phyloP scores from a whole-genome alignment of 2,113 vertebrate species.

The Gnathonemus echidnorhynchus region DNA sequence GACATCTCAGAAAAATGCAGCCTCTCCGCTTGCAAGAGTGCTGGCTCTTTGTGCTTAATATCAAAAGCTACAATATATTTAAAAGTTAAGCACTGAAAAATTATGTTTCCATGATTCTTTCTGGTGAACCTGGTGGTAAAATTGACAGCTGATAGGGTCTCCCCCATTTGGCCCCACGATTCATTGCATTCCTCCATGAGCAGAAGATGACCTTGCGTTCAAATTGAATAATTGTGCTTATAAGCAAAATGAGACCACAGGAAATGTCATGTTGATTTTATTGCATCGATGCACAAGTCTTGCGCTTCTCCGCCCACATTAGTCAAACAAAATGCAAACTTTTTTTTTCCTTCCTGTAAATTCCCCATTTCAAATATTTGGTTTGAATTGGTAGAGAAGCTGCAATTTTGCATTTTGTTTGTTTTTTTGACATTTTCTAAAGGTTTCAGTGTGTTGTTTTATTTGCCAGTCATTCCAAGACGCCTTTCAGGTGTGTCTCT shows the following conservation, averaged over 20 bases:
- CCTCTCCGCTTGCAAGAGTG: neutral
- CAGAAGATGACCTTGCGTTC: neutral
- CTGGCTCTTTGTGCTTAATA: neutral
- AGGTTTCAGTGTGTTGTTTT: neutral
- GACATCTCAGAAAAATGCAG: neutral
- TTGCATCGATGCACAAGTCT: slow-evolving; percentile 53
- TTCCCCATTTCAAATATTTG: slow-evolving; percentile 37
- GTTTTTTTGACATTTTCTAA: neutral
- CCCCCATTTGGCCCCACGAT: neutral
- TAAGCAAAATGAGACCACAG: slow-evolving; percentile 62
- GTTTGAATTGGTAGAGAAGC: slow-evolving; percentile 27
- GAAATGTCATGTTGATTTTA: slow-evolving; percentile 67
- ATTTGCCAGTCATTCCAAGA: neutral
- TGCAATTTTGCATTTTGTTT: slow-evolving; percentile 18
- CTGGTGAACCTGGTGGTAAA: neutral
- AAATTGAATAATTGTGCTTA: slow-evolving; percentile 14
- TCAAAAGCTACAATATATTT: neutral
- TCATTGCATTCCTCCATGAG: neutral
- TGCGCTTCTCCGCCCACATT: slow-evolving; percentile 57
- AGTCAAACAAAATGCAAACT: slow-evolving; percentile 33
- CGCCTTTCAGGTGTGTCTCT: neutral
- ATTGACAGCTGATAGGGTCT: neutral
- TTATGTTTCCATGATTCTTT: neutral
- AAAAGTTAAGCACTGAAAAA: neutral
- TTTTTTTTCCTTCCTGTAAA: slow-evolving; percentile 28